Evolutionary conservation across 2,797 vertebrate genomes (phyloP).

Genomic region (Halcyon leucocephala): DNA sequence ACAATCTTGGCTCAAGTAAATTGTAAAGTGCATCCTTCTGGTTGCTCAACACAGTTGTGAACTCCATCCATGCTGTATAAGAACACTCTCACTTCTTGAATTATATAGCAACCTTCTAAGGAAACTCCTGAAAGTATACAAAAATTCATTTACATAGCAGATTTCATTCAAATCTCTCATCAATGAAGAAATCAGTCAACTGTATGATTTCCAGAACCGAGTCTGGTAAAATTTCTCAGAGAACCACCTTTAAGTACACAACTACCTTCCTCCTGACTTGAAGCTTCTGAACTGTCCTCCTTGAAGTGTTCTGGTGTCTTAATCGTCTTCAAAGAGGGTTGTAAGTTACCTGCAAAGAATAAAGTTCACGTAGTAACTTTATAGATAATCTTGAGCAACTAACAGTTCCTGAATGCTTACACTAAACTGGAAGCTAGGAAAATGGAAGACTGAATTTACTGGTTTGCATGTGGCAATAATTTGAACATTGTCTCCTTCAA

Average conservation of each 20-base stretch:
- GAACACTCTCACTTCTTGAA: background rate
- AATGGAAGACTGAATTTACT: background rate
- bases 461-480: background rate
- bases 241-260: conserved; percentile 27
- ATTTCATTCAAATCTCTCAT: conserved; percentile 1
- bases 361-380: conserved; percentile 69
- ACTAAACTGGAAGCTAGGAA: conserved; percentile 2
- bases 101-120: background rate
- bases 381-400: conserved; percentile 12
- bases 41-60: background rate
- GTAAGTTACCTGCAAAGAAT: conserved; percentile 84
- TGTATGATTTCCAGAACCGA: conserved; percentile 13
- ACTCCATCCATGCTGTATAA: background rate
- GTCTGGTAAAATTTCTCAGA: background rate
- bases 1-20: background rate
- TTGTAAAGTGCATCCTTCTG: background rate
- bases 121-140: background rate
- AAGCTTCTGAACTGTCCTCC: conserved; percentile 91
- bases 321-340: conserved; percentile 81
- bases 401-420: conserved; percentile 3
- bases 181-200: conserved; percentile 6
- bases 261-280: conserved; percentile 95
- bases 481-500: background rate
- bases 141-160: background rate
- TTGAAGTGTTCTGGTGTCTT: conserved; percentile 84